phyloP scores from a whole-genome alignment of 2,113 vertebrate genomes.

The Notothenia rossii region DNA sequence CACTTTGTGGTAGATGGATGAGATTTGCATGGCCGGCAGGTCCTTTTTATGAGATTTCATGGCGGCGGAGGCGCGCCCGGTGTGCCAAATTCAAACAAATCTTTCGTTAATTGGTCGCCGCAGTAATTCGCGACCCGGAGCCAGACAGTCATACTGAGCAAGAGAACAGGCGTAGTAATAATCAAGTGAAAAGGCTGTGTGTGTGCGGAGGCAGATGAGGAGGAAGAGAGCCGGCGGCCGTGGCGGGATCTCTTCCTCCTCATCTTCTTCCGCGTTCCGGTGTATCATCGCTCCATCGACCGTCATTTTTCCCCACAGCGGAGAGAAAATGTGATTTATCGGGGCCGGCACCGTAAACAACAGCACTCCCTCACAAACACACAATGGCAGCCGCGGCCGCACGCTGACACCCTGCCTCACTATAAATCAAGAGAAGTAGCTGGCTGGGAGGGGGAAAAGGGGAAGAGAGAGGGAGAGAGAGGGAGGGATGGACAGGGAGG shows the following conservation, averaged over 20 bases:
- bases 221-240: conserved; percentile 2
- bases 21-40: conserved; percentile 54
- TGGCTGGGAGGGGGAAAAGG: conserved; percentile 68
- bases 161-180: conserved; percentile 82
- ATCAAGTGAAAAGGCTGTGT: conserved; percentile 82
- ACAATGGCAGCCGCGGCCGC: conserved; percentile 90
- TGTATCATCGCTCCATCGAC: conserved; percentile 87
- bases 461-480: conserved; percentile 57
- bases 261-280: conserved; percentile 69
- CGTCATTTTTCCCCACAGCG: conserved; percentile 84
- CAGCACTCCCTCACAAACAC: conserved; percentile 92
- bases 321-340: conserved; percentile 91
- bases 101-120: conserved; percentile 93
- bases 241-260: conserved; percentile 34
- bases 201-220: conserved; percentile 30
- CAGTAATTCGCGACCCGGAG: conserved; percentile 91
- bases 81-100: conserved; percentile 93
- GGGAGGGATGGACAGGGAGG: conserved; percentile 55
- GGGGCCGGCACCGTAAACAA: conserved; percentile 92
- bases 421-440: conserved; percentile 93
- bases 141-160: conserved; percentile 88
- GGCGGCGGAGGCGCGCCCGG: conserved; percentile 85
- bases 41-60: conserved; percentile 83
- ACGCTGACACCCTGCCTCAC: conserved; percentile 94
- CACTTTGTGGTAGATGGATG: conserved; percentile 76